Evolutionary conservation across 2,113 vertebrate genomes (phyloP).

Genomic region (Spilogale gracilis): DNA sequence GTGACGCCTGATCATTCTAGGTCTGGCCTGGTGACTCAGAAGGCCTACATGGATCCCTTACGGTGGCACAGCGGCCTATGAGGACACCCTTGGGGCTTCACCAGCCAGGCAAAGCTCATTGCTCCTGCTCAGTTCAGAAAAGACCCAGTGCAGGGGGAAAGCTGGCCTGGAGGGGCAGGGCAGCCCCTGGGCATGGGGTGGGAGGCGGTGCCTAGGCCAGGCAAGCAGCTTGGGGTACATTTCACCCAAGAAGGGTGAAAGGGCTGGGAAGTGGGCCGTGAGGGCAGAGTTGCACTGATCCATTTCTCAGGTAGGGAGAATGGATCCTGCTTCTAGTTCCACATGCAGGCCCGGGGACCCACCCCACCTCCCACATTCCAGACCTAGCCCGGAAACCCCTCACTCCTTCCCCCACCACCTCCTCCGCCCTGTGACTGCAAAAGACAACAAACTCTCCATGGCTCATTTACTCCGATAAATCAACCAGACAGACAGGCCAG

Average conservation of each 20-base stretch:
- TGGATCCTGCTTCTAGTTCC: background rate
- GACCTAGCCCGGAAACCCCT: slow-evolving; percentile 81
- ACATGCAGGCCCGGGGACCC: background rate
- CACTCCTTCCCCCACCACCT: slow-evolving; percentile 74
- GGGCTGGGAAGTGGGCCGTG: background rate
- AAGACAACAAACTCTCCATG: slow-evolving; percentile 86
- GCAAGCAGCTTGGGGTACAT: background rate
- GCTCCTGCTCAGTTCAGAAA: background rate
- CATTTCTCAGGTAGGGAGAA: slow-evolving; percentile 68
- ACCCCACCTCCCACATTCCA: slow-evolving; percentile 82
- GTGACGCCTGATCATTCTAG: accelerated
- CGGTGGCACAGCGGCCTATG: background rate
- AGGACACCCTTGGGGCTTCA: background rate
- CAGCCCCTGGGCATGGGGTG: background rate
- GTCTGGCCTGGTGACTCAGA: background rate
- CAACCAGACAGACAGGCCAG: slow-evolving; percentile 73
- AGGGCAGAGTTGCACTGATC: background rate
- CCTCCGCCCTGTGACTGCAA: slow-evolving; percentile 73
- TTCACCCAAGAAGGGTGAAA: background rate
- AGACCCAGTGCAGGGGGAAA: background rate
- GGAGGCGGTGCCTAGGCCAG: background rate
- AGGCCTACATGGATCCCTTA: background rate
- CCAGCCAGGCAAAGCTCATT: background rate
- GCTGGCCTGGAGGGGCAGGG: background rate
- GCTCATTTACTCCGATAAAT: slow-evolving; percentile 86